Evolutionary conservation across 1,140 invertebrate species (phyloP), one percentile per base, ranked within the genome.

Genomic region (Halictus rubicundus): DNA sequence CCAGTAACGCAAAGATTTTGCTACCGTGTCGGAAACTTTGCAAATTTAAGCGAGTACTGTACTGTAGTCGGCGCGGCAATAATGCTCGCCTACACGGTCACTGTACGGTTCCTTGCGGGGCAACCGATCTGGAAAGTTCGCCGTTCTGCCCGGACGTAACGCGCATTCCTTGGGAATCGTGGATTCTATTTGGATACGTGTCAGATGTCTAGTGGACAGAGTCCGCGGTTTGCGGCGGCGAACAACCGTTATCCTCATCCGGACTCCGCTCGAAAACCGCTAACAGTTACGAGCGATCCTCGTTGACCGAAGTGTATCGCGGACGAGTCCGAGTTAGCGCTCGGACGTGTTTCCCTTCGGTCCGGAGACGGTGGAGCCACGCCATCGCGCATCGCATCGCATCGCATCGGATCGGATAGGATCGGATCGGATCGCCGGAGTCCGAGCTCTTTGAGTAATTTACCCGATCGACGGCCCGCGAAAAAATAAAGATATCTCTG

Each of bases 261-360:
- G n/a, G 46, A 61, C 54, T 65, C 27, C 60, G 69, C 54, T 78
- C 70, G 81, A 49, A 74, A 78, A 82, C 70, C 70, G 69, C 70
- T 84, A 82, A 78, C 80, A 76, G 80, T 68, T 68, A 73, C 54
- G 46, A 75, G 19, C 27, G 77, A 66, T 73, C 59, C 49, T 84
- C 57, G 77, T 83, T 84, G 78, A 65, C 63, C 57, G 14, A 42
- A 52, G 46, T 74, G 74, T 32, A 27, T 37, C 61, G 65, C 7
- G 78, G n/a, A 61, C 52, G 23, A 14, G 42, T 14, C 10, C 42
- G 42, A 46, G 42, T 46, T 46, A 32, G 32, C 14, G 14, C 10
- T 1, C 0, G 42, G 42, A 10, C 42, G 42, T 14, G 42, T 46
- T 42, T 9, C 59, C 25, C 9, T 16, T 25, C 23, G 23, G 12